Evolutionary conservation across 2,113 vertebrate genomes (phyloP), one percentile per base, ranked within the genome.

Genomic region (Gavialis gangeticus): DNA sequence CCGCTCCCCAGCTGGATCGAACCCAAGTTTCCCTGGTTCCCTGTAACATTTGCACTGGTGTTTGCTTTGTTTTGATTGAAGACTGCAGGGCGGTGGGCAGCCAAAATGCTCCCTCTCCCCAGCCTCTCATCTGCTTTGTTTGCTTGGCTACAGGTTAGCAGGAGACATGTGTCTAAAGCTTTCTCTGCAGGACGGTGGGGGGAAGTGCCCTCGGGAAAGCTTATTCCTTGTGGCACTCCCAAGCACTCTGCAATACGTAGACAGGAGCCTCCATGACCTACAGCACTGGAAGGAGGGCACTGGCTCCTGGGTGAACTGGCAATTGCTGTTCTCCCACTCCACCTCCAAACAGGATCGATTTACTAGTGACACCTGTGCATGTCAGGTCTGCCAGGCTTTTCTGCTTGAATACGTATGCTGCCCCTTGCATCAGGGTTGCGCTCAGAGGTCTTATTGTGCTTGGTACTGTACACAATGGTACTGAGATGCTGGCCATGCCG

Each of bases 1-100:
- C 54, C 0, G 0, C 37, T n/a, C 34, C 1, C 56, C 6, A 0
- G 6, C 56, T 34, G 59, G 66, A 79, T 3, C 37, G 9, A 21
- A 82, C 30, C 79, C 10, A 2, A 5, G 57, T 12, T 13, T 54
- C 55, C 55, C 13, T 28, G 64, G 55, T 87, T 34, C 62, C 30
- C 77, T 37, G n/a, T 14, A 5, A 2, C 6, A 0, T 4, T 27
- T n/a, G 3, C 62, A 84, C 5, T 1, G 2, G 37, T 85, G 14
- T 6, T 37, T n/a, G 46, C 2, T 85, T 93, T n/a, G 1, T 64
- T 88, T 27, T 46, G 87, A 62, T n/a, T 63, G 60, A 85, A 56
- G 78, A 82, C 24, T 27, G 82, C 63, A 87, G 79, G 2, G 12
- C 85, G 4, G 1, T 79, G 17, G 88, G n/a, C 27, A 82, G 57